phyloP scores from a whole-genome alignment of 2,797 vertebrate species.

The Phylloscopus collybita region DNA sequence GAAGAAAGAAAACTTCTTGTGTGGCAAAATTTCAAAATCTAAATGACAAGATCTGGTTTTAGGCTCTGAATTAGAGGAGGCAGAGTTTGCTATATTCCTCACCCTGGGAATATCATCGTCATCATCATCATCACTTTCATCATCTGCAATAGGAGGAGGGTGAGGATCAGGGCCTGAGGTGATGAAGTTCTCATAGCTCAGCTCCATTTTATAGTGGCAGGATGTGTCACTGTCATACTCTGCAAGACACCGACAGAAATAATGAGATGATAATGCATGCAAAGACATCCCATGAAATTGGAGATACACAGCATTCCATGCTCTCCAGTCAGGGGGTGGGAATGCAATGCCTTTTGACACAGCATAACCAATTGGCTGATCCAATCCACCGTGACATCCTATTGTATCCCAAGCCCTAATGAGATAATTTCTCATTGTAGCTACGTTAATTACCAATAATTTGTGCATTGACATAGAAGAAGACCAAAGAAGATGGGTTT shows the following conservation, averaged over 20 bases:
- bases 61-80: accelerated
- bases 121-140: conserved; percentile 96
- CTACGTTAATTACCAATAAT: not conserved
- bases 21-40: not conserved
- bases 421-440: not conserved
- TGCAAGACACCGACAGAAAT: conserved; percentile 61
- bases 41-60: not conserved
- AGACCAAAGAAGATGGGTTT: not conserved
- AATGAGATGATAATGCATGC: not conserved
- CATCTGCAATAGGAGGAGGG: conserved; percentile 92
- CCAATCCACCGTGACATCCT: not conserved
- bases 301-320: not conserved
- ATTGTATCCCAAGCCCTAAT: not conserved
- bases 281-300: not conserved
- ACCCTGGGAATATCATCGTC: conserved; percentile 95
- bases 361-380: not conserved
- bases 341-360: not conserved
- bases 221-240: conserved; percentile 97
- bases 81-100: not conserved
- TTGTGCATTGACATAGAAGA: not conserved
- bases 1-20: not conserved
- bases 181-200: conserved; percentile 96
- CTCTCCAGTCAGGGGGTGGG: not conserved
- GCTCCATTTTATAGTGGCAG: conserved; percentile 93
- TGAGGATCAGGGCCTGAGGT: conserved; percentile 94